A percentile compares a stretch with the other conserved stretches of the same genome.
Conservation (phyloP, 2,113 vertebrate genomes). For the Nymphicus hollandicus region DNA sequence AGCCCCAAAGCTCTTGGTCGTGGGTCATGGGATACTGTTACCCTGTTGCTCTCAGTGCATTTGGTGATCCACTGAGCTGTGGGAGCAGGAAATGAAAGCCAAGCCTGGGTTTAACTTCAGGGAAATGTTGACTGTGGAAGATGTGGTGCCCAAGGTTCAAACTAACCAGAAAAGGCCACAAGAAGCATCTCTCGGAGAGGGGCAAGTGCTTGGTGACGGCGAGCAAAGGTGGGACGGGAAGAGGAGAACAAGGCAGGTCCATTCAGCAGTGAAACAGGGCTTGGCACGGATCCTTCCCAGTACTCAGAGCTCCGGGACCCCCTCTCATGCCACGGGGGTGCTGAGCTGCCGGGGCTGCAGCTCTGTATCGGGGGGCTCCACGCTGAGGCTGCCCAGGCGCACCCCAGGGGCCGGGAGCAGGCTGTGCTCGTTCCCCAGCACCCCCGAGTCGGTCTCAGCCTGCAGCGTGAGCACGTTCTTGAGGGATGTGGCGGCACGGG, state of each 20-base stretch:
- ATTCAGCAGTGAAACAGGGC: neutral
- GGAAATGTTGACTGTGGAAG: neutral
- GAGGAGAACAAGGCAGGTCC: neutral
- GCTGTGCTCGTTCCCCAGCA: neutral
- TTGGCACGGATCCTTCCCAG: neutral
- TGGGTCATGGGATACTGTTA: neutral
- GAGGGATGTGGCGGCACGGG: constrained; percentile 64
- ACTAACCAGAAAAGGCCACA: rapidly evolving
- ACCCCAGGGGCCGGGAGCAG: constrained; percentile 46
- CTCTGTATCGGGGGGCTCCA: constrained; percentile 52
- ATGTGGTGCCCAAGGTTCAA: neutral
- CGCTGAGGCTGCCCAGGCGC: constrained; percentile 70
- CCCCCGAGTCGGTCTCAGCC: constrained; percentile 73
- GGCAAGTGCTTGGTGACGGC: rapidly evolving
- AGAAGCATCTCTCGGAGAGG: neutral
- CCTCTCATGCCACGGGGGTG: constrained; percentile 69
- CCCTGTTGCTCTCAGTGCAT: rapidly evolving
- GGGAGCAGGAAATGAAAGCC: neutral
- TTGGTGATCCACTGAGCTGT: neutral
- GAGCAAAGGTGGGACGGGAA: neutral
- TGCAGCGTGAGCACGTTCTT: constrained; percentile 71
- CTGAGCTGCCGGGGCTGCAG: constrained; percentile 73
- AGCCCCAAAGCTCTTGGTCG: neutral
- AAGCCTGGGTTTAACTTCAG: neutral
- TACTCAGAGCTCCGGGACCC: rapidly evolving